Evolutionary conservation across 2,888 invertebrate genomes (phyloP), one percentile per base, ranked within the genome.

Genomic region (Xestoiulus laeticollis): DNA sequence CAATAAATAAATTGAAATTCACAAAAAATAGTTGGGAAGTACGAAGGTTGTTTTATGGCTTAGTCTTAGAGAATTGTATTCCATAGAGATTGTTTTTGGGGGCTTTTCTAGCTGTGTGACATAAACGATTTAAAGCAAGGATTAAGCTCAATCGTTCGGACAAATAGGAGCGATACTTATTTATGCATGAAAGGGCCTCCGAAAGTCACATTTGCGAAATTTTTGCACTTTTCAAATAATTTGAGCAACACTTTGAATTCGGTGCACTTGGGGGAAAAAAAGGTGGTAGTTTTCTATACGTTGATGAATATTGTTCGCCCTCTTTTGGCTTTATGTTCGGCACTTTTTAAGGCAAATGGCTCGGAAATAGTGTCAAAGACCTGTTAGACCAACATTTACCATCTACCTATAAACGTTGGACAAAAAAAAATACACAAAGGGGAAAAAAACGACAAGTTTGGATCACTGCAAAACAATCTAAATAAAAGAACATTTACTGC

Each of bases 301-400:
- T 78, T 78, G 78, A 78, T 78, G 78, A 78, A 78, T 78, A 78
- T 78, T 78, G 78, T 78, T 78, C 78, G 78, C 30, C n/a, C 30
- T 14, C 78, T 78, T 30, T 78, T 30, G 78, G 78, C 78, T 78
- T 78, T 78, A 78, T 78, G 78, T 78, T 78, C 78, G 78, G 14
- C 30, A 78, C 78, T 78, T 78, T 78, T 30, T 78, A 30, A 30
- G 78, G 78, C 30, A 78, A 78, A 78, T 78, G 78, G 78, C 78
- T 78, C 30, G 78, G 78, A 78, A 78, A 78, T 14, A 26, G 78
- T 78, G 78, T 30, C 78, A 30, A 78, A 78, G 78, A 78, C 78
- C 78, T 78, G 78, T 78, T 78, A 78, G 78, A 78, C 78, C 78
- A 78, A 78, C 78, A 22, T 78, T 78, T 30, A 14, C 22, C 78